Evolutionary conservation across 2,113 vertebrate species (phyloP).

Genomic region (Takifugu bimaculatus): DNA sequence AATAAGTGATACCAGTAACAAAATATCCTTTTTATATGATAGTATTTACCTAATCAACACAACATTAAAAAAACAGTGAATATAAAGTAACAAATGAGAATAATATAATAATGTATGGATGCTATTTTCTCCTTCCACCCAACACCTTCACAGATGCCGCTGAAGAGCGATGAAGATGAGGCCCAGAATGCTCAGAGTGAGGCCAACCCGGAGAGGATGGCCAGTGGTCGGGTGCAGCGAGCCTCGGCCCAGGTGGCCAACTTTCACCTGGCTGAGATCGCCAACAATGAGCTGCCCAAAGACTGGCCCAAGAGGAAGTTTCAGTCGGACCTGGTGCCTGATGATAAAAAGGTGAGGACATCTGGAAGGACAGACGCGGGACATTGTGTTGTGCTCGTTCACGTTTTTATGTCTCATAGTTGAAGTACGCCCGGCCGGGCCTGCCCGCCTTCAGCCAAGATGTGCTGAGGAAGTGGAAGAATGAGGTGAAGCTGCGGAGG

Average conservation of each 20-base stretch:
- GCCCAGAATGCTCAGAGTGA: conserved; percentile 74
- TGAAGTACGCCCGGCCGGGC: conserved; percentile 91
- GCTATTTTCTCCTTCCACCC: neutral
- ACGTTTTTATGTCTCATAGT: conserved; percentile 55
- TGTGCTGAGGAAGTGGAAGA: too few species aligned
- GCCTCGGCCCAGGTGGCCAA: conserved; percentile 89
- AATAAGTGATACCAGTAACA: too few species aligned
- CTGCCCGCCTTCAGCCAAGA: conserved; percentile 91
- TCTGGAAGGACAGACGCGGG: neutral
- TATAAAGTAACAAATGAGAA: too few species aligned
- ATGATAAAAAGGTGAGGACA: conserved; percentile 79
- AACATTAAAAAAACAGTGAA: too few species aligned
- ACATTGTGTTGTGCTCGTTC: neutral
- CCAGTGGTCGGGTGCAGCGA: conserved; percentile 81
- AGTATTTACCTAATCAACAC: too few species aligned
- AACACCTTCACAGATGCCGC: conserved; percentile 39
- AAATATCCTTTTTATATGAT: too few species aligned
- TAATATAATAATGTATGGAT: too few species aligned
- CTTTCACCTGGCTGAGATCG: conserved; percentile 89
- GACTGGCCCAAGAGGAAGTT: conserved; percentile 96
- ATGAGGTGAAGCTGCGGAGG: too few species aligned
- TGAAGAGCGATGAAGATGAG: conserved; percentile 59
- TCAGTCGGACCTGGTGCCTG: conserved; percentile 89
- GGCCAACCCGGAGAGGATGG: conserved; percentile 66
- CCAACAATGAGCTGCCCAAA: conserved; percentile 86